Conservation (phyloP, 2,797 vertebrate species). For the Hyperoplus lanceolatus region DNA sequence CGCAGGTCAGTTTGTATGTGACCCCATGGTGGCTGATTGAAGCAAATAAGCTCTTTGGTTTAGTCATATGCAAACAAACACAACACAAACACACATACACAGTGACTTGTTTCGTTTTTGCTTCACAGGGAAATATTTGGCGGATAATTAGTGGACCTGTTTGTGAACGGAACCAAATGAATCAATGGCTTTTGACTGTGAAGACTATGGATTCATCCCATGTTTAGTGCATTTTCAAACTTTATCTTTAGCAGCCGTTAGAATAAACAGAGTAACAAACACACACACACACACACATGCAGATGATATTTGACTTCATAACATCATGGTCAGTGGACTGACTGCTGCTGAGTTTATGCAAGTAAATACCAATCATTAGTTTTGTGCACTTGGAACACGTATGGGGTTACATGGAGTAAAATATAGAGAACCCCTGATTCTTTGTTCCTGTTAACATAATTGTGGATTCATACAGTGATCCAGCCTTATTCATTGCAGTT, state of each 20-base stretch:
- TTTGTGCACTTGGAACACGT: conserved; percentile 65
- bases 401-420: conserved; percentile 54
- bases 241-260: conserved; percentile 50
- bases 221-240: conserved; percentile 59
- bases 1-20: conserved; percentile 88
- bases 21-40: background rate
- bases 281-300: conserved; percentile 32
- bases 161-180: conserved; percentile 58
- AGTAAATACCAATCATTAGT: conserved; percentile 74
- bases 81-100: background rate
- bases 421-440: conserved; percentile 52
- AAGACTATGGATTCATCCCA: conserved; percentile 70
- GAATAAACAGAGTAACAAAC: conserved; percentile 40
- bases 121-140: conserved; percentile 97
- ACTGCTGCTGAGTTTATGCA: conserved; percentile 83
- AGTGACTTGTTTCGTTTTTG: conserved; percentile 59
- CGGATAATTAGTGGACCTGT: conserved; percentile 91
- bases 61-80: background rate
- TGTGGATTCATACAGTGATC: conserved; percentile 73
- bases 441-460: conserved; percentile 66
- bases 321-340: conserved; percentile 53
- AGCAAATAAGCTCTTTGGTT: background rate
- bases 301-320: conserved; percentile 54
- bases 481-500: conserved; percentile 76
- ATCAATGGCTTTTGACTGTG: conserved; percentile 76